Conservation (phyloP, 2,888 invertebrate genomes). For the Drosophila peninsularis region DNA sequence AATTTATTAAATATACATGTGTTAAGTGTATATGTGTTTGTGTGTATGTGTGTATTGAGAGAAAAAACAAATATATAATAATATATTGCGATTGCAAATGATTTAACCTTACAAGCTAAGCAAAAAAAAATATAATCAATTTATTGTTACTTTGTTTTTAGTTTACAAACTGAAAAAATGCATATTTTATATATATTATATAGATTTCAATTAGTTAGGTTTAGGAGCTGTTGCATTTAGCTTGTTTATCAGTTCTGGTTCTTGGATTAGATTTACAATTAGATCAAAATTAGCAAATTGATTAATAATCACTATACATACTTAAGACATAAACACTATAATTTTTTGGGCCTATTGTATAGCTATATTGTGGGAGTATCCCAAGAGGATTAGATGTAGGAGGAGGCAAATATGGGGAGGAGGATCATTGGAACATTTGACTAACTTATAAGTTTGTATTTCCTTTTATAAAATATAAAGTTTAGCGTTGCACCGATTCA, state of each 20-base stretch:
- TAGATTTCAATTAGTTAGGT: conserved; percentile 20
- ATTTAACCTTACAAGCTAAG: conserved; percentile 44
- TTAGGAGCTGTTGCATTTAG: conserved; percentile 22
- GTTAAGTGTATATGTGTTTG: conserved; percentile 11
- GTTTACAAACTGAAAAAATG: conserved; percentile 24
- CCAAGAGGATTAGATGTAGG: background rate
- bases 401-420: background rate
- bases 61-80: conserved; percentile 39
- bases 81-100: conserved; percentile 50
- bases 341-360: conserved; percentile 32
- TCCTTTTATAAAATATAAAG: background rate
- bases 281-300: conserved; percentile 23
- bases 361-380: conserved; percentile 5
- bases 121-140: conserved; percentile 17
- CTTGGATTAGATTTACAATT: conserved; percentile 39
- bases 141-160: conserved; percentile 20
- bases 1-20: conserved; percentile 57
- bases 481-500: conserved; percentile 11
- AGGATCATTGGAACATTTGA: conserved; percentile 5
- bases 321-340: conserved; percentile 41
- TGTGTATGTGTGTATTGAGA: conserved; percentile 13
- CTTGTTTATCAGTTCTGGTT: conserved; percentile 54
- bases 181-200: conserved; percentile 6
- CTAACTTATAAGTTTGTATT: conserved; percentile 23
- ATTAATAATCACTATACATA: conserved; percentile 42